Base-by-base conservation (phyloP, 2,888 invertebrate genomes). In the Zeuzera pyrina region DNA sequence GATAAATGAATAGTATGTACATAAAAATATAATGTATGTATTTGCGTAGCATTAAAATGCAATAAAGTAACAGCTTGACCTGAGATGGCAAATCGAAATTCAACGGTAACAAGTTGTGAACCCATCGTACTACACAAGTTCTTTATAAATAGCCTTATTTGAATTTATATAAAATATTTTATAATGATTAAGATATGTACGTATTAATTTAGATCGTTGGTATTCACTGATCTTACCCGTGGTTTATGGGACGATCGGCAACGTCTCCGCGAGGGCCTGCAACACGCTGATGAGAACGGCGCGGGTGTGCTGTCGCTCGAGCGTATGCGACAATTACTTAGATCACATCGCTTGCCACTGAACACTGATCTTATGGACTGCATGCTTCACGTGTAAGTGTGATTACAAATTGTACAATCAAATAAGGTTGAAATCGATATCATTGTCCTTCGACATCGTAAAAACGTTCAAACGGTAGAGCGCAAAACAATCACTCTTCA, bases 211-310 rank as follows among this genome's bases (percentile, higher is more conserved):
- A 90, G 93, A 38, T 87, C 91, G 1, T 70, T 92, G 21, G 87
- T 91, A 2, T 90, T 93, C 38, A 85, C 89, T 10, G 90, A 91
- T 37, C 56, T 94, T 22, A 88, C 88, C n/a, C 86, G 91, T 14
- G 86, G 86, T 2, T 60, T 93, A 2, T 93, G 92, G 91, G 88
- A 91, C 49, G 90, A 89, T 36, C 78, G 89, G 2, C 61, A 52
- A 0, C 67, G 76, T 2, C 57, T 83, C 1, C 57, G 47, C 5
- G 83, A 83, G 30, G 77, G 78, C 1, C 39, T 83, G 3, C 14
- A 57, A 28, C 83, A 81, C 36, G 73, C 73, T 0, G 84, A 84
- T 31, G 70, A 59, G 6, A 49, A 66, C 0, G 85, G 84, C 35
- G 70, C 74, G 3, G 90, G 91, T 8, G 86, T 74, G 39, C 58